Evolutionary conservation across 2,797 vertebrate species (phyloP).

Genomic region (Hemitrygon akajei): DNA sequence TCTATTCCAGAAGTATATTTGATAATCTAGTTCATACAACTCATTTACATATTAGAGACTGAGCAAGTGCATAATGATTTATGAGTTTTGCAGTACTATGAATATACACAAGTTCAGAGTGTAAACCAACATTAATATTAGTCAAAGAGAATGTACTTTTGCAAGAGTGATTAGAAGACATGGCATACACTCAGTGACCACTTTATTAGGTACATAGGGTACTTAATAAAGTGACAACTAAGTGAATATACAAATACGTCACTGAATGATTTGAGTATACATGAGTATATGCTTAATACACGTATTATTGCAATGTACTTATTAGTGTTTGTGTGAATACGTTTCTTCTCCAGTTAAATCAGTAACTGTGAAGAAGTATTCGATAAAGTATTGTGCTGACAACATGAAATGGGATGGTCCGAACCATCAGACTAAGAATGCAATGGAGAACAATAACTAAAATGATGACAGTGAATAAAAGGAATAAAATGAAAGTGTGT

Average conservation of each 20-base stretch:
- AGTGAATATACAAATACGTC: no score
- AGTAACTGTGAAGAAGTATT: not conserved
- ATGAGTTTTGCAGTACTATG: not conserved
- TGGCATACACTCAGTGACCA: no score
- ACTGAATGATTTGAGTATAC: no score
- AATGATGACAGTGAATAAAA: not conserved
- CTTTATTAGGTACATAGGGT: no score
- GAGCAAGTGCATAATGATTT: not conserved
- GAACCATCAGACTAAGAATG: not conserved
- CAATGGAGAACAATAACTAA: not conserved
- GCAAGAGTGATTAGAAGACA: no score
- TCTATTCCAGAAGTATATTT: not conserved
- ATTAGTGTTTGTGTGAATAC: not conserved
- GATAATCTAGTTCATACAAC: not conserved
- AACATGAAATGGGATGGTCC: not conserved
- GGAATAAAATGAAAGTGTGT: not conserved
- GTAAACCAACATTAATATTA: no score
- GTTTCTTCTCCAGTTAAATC: not conserved
- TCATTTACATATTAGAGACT: not conserved
- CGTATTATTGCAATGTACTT: not conserved
- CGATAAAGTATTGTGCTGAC: not conserved
- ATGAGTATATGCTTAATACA: no score
- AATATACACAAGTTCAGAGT: no score
- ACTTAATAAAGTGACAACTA: no score
- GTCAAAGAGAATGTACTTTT: no score